Base-by-base conservation (phyloP, 2,888 invertebrate genomes). In the Ischnura elegans region DNA sequence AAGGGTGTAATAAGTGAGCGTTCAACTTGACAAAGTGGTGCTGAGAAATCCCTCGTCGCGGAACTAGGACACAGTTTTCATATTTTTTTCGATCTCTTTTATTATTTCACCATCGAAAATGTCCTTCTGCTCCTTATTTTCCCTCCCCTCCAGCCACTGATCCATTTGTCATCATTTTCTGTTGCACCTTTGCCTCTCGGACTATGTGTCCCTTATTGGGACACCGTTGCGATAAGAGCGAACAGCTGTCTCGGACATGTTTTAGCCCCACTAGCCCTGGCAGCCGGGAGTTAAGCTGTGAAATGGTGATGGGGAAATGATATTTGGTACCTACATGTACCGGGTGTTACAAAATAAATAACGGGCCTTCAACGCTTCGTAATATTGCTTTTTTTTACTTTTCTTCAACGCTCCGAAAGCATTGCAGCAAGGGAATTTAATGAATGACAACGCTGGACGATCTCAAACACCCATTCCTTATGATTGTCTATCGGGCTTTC, bases 121-220 rank as follows among this genome's bases (percentile, higher is more conserved):
- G 36, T 51, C 36, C 90, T 5, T 90, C 61, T 29, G 61, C 36
- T 29, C 90, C 21, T 16, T 19, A 42, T 16, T 61, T 55, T 42
- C 16, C 25, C 61, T 43, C 47, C 51, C 47, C 87, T 51, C 36
- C 16, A 36, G 29, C 36, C 21, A 5, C 43, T 90, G 43, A 8
- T 66, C 61, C 61, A 55, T 61, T 61, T 76, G 76, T 76, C 42
- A 55, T 61, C 61, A 43, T 43, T 43, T 66, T 42, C 90, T 42
- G 25, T 29, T 51, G 51, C 55, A 36, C 36, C 13, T 85, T 43
- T 16, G n/a, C n/a, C n/a, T n/a, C n/a, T n/a, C n/a, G n/a, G n/a
- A n/a, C n/a, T 86, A 45, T 19, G 45, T 86, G 45, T n/a, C 25
- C 21, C 46, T 5, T 46, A 46, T 76, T 76, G 36, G 36, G 76